Conservation (phyloP, 1,140 invertebrate species). For the Tribolium madens region DNA sequence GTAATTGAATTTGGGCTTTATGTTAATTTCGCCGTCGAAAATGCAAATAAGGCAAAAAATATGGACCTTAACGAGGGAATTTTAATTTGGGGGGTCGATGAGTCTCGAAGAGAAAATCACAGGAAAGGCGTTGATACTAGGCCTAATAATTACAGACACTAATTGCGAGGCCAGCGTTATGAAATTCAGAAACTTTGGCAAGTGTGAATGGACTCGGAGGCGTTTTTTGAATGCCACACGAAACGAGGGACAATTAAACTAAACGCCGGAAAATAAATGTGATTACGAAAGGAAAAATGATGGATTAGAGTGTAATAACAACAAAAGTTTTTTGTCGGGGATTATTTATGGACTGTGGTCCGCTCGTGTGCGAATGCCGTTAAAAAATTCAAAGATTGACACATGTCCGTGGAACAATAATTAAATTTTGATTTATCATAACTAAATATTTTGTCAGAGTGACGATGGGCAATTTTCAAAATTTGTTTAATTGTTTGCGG, state of each 20-base stretch:
- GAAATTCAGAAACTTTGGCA: not conserved
- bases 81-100: slow-evolving; percentile 20
- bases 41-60: slow-evolving; percentile 27
- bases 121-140: not conserved
- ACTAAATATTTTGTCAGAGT: not conserved
- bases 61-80: not conserved
- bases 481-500: not conserved
- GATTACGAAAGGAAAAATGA: not conserved
- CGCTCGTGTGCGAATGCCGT: not conserved
- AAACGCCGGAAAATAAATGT: not conserved
- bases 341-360: not conserved
- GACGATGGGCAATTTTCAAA: not conserved
- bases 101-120: not conserved
- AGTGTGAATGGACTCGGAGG: not conserved
- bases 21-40: slow-evolving; percentile 1
- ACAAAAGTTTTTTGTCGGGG: not conserved
- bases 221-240: too few relatives aligned
- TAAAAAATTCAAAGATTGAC: not conserved
- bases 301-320: not conserved
- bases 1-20: slow-evolving; percentile 29
- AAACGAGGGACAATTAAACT: not conserved
- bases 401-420: not conserved
- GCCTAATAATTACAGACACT: slow-evolving; percentile 13
- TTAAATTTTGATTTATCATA: not conserved
- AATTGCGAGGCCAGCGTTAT: not conserved